These are phyloP conservation scores for Casuarius casuarius DNA, from an alignment of 2,113 vertebrate species.

Conservation along the genomic window DNA sequence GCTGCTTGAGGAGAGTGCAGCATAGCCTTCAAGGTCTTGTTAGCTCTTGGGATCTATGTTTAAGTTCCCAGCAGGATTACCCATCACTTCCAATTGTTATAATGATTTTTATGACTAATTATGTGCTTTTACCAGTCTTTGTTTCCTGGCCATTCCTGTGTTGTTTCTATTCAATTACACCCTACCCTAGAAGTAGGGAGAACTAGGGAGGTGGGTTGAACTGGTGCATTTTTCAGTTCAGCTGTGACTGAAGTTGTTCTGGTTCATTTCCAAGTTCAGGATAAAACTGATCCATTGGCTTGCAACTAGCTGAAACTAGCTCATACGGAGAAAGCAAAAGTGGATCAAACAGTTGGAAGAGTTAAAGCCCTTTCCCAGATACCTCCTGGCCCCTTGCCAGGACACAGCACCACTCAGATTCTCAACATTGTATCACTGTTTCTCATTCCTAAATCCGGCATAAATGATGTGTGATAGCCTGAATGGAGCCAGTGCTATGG, in stretches of 20 bases:
- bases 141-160: not conserved
- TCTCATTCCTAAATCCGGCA: not conserved
- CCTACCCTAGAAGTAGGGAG: not conserved
- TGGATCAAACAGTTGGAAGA: not conserved
- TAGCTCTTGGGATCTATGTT: not conserved
- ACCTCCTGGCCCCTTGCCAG: not conserved
- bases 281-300: not conserved
- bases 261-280: not conserved
- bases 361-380: not conserved
- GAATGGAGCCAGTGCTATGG: not conserved
- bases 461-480: accelerated
- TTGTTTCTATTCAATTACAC: not conserved
- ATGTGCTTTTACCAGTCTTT: not conserved
- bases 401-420: not conserved
- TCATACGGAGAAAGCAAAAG: not conserved
- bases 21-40: not conserved
- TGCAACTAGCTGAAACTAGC: not conserved
- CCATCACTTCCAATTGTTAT: not conserved
- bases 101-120: not conserved
- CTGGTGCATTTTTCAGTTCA: not conserved
- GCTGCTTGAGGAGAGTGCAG: not conserved
- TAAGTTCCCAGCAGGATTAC: not conserved
- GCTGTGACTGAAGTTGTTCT: not conserved
- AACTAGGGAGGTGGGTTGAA: not conserved
- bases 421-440: not conserved